phyloP scores from a whole-genome alignment of 2,113 vertebrate genomes.

The Halichoerus grypus region DNA sequence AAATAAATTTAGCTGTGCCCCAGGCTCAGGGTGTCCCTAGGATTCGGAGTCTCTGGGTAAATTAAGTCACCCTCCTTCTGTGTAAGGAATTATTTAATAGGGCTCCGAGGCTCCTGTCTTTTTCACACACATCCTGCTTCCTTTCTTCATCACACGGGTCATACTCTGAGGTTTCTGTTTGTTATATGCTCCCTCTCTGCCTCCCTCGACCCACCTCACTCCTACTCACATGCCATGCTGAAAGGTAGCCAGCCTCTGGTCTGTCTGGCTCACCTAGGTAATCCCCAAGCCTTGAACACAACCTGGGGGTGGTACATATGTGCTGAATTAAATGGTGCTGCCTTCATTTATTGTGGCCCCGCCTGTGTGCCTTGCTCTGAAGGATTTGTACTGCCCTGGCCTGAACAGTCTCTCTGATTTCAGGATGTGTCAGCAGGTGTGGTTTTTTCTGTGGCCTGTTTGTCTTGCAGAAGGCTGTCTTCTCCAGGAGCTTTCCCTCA shows the following conservation, averaged over 20 bases:
- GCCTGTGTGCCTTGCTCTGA: rapidly evolving
- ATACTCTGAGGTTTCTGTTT: neutral
- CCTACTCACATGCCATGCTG: rapidly evolving
- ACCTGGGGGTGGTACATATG: neutral
- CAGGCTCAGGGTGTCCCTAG: neutral
- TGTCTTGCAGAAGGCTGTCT: neutral
- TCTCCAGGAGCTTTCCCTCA: neutral
- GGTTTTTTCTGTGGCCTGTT: neutral
- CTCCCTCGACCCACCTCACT: neutral
- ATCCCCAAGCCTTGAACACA: too few relatives aligned
- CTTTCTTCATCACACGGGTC: neutral
- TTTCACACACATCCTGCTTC: neutral
- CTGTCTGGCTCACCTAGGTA: rapidly evolving
- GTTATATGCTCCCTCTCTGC: neutral
- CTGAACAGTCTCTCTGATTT: neutral
- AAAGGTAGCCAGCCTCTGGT: neutral
- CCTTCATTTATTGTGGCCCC: neutral
- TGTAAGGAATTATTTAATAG: neutral
- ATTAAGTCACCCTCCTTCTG: neutral
- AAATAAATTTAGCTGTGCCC: neutral
- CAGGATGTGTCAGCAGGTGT: rapidly evolving
- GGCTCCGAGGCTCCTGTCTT: neutral
- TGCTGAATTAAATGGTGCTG: rapidly evolving
- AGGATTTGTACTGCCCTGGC: neutral
- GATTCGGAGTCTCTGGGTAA: neutral